Conservation (phyloP, 2,113 vertebrate genomes). For the Procavia capensis region DNA sequence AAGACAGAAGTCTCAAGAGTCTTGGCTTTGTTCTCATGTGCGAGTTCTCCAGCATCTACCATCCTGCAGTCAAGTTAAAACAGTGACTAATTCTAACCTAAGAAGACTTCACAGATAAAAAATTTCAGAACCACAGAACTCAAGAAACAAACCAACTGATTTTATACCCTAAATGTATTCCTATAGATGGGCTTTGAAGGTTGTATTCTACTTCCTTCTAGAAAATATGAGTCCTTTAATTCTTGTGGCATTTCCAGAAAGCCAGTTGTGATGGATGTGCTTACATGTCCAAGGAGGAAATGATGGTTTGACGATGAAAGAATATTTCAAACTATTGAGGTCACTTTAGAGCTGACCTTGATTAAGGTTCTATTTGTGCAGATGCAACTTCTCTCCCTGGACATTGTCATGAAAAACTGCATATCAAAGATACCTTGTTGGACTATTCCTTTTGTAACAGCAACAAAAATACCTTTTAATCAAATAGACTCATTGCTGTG, state of each 20-base stretch:
- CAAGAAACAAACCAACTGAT: background rate
- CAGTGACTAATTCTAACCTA: slow-evolving; percentile 19
- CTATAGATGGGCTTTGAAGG: background rate
- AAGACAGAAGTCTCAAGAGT: slow-evolving; percentile 4
- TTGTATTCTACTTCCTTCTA: background rate
- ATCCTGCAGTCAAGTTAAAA: background rate
- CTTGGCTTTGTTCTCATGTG: slow-evolving; percentile 25
- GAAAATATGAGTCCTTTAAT: background rate
- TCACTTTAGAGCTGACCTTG: background rate
- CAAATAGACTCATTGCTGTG: background rate
- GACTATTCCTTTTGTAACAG: background rate
- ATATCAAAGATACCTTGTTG: background rate
- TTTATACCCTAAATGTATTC: background rate
- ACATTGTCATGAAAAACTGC: slow-evolving; percentile 14
- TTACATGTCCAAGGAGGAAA: background rate
- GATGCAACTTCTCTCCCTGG: background rate
- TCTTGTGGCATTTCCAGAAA: background rate
- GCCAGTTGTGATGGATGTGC: background rate
- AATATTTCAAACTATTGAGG: background rate
- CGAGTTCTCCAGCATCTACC: background rate
- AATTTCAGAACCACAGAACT: background rate
- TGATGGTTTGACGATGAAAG: background rate
- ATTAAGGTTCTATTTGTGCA: background rate
- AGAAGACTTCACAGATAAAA: background rate
- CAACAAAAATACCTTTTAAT: background rate